Base-by-base conservation (phyloP, 2,113 vertebrate species). In the Perccottus glenii region DNA sequence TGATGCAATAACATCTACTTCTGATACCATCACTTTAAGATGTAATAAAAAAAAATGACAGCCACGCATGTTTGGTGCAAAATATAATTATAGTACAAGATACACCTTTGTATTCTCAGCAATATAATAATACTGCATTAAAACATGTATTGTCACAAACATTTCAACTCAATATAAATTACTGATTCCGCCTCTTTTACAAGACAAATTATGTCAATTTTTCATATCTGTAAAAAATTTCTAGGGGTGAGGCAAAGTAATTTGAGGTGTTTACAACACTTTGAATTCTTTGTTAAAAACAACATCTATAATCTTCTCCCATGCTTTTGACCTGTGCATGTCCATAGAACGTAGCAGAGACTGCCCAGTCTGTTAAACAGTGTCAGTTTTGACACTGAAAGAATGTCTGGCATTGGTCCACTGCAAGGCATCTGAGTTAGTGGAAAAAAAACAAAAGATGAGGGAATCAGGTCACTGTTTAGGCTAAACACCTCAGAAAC, bases 401-500 rank as follows among this genome's bases (percentile, higher is more conserved):
- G 52, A 53, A 19, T n/a, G 3, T 53, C 51, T 6, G 5, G 35
- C 27, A 36, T 33, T 35, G 19, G 19, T 27, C 19, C 19, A 27
- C 9, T 50, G 48, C 4, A 36, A 38, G 3, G 14, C 14, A n/a
- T 53, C 14, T 56, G 11, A 65, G 32, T 44, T 14, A n/a, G 44
- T 47, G 51, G 38, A 36, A 45, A 32, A 66, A 36, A 14, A 43
- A 57, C 12, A n/a, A 40, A 46, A 19, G 14, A 59, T 9, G 4
- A 9, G 50, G 27, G 27, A 1, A 11, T 6, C 16, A 46, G 15
- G 9, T 50, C 42, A 4, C n/a, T 4, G 6, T 45, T 11, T 15
- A 7, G 10, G 38, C 40, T 10, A 12, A 15, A n/a, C 36, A 32
- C 43, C 47, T 92, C 70, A 93, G 78, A 65, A 81, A 3, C 70